Conservation (phyloP, 2,113 vertebrate species). For the Microcebus tavaratra region DNA sequence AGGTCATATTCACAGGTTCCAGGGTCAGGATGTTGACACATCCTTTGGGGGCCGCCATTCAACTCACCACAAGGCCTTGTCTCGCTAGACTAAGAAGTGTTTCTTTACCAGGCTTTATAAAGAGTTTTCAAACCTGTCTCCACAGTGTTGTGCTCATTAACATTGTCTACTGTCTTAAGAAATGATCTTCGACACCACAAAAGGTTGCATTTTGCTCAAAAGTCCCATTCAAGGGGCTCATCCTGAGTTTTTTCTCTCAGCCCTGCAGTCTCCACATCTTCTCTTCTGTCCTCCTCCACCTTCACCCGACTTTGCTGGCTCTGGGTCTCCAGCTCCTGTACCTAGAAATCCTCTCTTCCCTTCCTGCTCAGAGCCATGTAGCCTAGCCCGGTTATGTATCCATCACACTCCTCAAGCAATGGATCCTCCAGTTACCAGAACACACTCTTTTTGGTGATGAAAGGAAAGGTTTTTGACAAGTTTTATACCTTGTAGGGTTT, state of each 20-base stretch:
- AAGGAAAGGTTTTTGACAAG: not conserved
- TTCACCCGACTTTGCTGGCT: not conserved
- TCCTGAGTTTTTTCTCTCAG: not conserved
- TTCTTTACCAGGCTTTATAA: not conserved
- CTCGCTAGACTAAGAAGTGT: not conserved
- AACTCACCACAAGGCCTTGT: not conserved
- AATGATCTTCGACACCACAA: not conserved
- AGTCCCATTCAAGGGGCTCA: not conserved
- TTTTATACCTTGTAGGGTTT: not conserved
- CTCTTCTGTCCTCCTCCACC: not conserved
- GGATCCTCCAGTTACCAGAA: not conserved
- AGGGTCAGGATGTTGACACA: not conserved
- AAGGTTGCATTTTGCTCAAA: not conserved
- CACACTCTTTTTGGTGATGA: not conserved
- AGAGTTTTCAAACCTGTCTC: not conserved
- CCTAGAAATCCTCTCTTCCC: not conserved
- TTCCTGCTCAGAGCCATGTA: not conserved
- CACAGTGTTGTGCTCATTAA: not conserved
- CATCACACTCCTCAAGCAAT: not conserved
- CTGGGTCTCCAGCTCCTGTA: not conserved
- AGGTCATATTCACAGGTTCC: constrained; percentile 21
- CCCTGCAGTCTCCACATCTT: not conserved
- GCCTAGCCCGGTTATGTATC: not conserved
- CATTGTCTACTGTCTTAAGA: not conserved
- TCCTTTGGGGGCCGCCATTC: not conserved